Conservation (phyloP, 2,888 invertebrate genomes). For the Petrolisthes cinctipes region DNA sequence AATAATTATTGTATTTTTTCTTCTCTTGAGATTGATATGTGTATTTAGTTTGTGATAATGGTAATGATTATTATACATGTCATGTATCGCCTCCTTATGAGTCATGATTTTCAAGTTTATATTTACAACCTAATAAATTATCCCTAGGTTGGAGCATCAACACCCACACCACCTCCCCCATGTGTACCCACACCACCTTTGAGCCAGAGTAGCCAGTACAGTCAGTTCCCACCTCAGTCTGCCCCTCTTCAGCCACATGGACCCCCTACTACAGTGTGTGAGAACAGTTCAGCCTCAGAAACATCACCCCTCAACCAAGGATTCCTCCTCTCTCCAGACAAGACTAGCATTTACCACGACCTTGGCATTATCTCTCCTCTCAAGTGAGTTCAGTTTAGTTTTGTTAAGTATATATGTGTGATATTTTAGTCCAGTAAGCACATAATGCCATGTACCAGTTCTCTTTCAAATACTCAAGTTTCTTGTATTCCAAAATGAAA, state of each 20-base stretch:
- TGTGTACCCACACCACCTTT: conserved; percentile 26
- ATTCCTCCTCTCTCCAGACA: conserved; percentile 56
- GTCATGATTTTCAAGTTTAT: not conserved
- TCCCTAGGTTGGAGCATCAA: conserved; percentile 29
- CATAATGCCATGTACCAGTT: too few species aligned
- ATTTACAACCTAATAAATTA: not conserved
- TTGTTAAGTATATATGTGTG: too few species aligned
- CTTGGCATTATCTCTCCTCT: conserved; percentile 60
- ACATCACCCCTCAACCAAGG: conserved; percentile 58
- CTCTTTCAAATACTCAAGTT: too few species aligned
- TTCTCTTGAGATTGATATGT: not conserved
- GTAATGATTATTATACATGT: not conserved
- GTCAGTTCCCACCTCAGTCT: conserved; percentile 15
- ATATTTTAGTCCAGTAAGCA: too few species aligned
- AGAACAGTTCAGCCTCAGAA: conserved; percentile 29
- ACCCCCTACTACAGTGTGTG: conserved; percentile 39
- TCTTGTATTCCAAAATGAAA: too few species aligned
- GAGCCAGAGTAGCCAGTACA: conserved; percentile 40
- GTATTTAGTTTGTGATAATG: not conserved
- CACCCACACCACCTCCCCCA: conserved; percentile 38
- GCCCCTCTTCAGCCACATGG: conserved; percentile 11
- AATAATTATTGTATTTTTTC: not conserved
- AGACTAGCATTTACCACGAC: conserved; percentile 51
- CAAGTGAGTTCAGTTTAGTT: conserved; percentile 43
- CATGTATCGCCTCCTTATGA: not conserved